Base-by-base conservation (phyloP, 2,113 vertebrate genomes). In the Odobenus rosmarus region DNA sequence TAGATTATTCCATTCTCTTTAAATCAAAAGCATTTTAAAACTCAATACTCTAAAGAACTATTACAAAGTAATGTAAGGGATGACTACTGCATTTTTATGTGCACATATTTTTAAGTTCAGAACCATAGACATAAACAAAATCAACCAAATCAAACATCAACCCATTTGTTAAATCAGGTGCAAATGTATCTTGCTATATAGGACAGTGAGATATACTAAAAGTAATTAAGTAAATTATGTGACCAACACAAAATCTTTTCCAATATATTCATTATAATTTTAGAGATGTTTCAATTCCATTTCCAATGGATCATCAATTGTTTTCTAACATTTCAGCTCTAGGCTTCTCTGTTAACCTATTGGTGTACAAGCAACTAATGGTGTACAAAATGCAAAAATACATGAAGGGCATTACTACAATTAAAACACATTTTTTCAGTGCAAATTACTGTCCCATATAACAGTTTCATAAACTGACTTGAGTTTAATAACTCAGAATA, bases 251-350 rank as follows among this genome's bases (percentile, higher is more conserved):
- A 61, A 95, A 89, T 15, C 42, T 61, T 93, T 93, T 53, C 49
- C 23, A 93, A 28, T 15, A 23, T 36, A 85, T 39, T 82, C 24
- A 69, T 74, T 67, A 81, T 36, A 55, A 59, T 42, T 90, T 86
- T 49, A 77, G 42, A 67, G 24, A 77, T 69, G 10, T 51, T 76
- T 95, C 33, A 36, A 19, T 77, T 74, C 36, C 23, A 84, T 77
- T 90, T 82, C 24, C 14, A 90, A 64, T 61, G 31, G 3, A 79
- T 49, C 19, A 88, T 51, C 51, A 82, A 57, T 67, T 89, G 14
- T 87, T 89, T 97, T n/a, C 80, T 64, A 83, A 82, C 21, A 94
- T 71, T 92, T 94, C 18, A 90, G 24, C 3, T 95, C 46, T 59
- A 82, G 33, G 23, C 16, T 74, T 84, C 71, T 74, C 87, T 72